phyloP scores from a whole-genome alignment of 2,888 invertebrate species.

The Aphidius colemani region DNA sequence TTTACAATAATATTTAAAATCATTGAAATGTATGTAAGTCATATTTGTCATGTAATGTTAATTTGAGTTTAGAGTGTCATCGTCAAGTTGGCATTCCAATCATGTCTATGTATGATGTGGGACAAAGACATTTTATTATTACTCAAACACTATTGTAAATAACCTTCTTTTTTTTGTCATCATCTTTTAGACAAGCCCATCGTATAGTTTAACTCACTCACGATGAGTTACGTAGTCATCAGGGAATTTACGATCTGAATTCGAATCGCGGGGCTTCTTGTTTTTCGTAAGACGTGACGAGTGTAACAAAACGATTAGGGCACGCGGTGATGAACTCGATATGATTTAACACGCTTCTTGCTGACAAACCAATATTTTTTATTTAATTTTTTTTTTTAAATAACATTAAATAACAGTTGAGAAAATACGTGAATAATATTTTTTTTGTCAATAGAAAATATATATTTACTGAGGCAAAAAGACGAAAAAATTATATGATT shows the following conservation, averaged over 20 bases:
- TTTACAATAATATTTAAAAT: not conserved
- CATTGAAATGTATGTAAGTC: not conserved
- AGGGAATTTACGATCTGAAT: slow-evolving; percentile 32
- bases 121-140: too few species aligned
- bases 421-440: too few species aligned
- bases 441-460: too few species aligned
- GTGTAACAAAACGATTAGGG: slow-evolving; percentile 47
- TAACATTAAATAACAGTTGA: not conserved
- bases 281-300: slow-evolving; percentile 37
- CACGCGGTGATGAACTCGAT: slow-evolving; percentile 27
- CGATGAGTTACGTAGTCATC: slow-evolving; percentile 11
- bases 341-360: slow-evolving; percentile 22
- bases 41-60: not conserved
- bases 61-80: not conserved
- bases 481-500: too few species aligned
- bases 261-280: slow-evolving; percentile 14
- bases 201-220: not conserved
- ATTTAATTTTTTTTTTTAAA: slow-evolving; percentile 9
- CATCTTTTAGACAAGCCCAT: not conserved
- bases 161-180: too few species aligned
- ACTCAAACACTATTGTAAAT: too few species aligned
- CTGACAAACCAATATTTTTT: slow-evolving; percentile 5
- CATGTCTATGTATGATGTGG: too few species aligned
- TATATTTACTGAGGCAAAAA: too few species aligned
- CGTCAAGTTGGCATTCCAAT: not conserved